phyloP scores from a whole-genome alignment of 2,797 vertebrate species.

The Sebastes cheni region DNA sequence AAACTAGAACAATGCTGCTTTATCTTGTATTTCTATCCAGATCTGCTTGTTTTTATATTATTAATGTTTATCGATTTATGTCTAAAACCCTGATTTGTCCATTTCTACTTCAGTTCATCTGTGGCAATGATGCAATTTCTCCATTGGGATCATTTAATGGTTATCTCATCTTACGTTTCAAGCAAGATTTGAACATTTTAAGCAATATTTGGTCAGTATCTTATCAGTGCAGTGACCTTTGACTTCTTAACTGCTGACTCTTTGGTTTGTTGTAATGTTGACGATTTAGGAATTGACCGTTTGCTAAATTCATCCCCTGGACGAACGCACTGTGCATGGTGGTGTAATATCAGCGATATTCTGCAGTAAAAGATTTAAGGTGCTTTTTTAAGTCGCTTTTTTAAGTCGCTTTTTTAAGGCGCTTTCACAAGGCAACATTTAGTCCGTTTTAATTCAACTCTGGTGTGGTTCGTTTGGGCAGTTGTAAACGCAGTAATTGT shows the following conservation, averaged over 20 bases:
- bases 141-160: neutral
- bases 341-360: neutral
- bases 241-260: neutral
- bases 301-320: neutral
- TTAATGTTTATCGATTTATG: too few relatives aligned
- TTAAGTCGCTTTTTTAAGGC: too few relatives aligned
- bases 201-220: neutral
- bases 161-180: neutral
- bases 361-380: neutral
- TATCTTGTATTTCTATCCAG: neutral
- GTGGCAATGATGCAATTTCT: neutral
- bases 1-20: neutral
- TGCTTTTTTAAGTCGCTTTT: too few relatives aligned
- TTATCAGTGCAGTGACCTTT: slow-evolving; percentile 24
- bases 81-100: neutral
- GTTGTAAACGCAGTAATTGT: too few relatives aligned
- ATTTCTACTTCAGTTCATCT: too few relatives aligned
- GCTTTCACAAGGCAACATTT: too few relatives aligned
- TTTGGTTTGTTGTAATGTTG: neutral
- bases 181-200: neutral
- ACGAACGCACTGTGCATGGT: neutral
- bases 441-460: too few relatives aligned
- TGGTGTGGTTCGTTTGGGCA: too few relatives aligned
- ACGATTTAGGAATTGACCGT: neutral
- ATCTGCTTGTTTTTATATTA: neutral